Evolutionary conservation across 2,113 vertebrate species (phyloP), one percentile per base, ranked within the genome.

Genomic region (Notechis scutatus): DNA sequence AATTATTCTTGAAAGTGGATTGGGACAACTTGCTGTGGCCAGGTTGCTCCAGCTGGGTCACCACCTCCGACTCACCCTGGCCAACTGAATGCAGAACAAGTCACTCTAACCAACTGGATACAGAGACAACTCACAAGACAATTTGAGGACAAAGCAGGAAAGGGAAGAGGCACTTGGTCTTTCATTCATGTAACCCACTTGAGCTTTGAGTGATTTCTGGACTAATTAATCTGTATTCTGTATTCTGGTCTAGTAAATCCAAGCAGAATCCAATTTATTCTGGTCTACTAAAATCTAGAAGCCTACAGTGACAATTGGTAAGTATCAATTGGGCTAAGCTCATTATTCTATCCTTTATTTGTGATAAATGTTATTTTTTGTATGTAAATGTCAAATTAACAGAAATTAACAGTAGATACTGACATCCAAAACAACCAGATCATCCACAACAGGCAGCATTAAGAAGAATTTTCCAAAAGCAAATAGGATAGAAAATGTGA

Each of bases 201-300:
- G 69, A 93, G 87, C 52, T 64, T 92, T 91, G 93, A 18, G 14
- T 90, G 74, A 64, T 91, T 69, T 92, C 88, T 87, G 55, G 87
- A 89, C 85, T 55, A 85, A 95, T 93, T 93, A 94, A 92, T 45
- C 8, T 45, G 20, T 52, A 6, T 47, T n/a, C 91, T 52, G 50
- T 52, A 52, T 52, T 52, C 9, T 85, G 55, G 39, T 34, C 56
- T 45, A 52, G 18, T 52, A 86, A 42, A 95, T 52, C 50, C 10
- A 52, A 52, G 10, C 1, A 52, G 50, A 52, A 52, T 52, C 50
- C 50, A 52, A 2, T 39, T 20, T 45, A 6, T 47, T 69, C 91
- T 85, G 55, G 39, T 34, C 56, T 45, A 52, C 18, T 52, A 86
- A 42, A 95, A 93, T 87, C 64, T 21, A 89, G 45, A 5, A 64